Evolutionary conservation across 2,797 vertebrate genomes (phyloP).

Genomic region (Lacerta viridis): DNA sequence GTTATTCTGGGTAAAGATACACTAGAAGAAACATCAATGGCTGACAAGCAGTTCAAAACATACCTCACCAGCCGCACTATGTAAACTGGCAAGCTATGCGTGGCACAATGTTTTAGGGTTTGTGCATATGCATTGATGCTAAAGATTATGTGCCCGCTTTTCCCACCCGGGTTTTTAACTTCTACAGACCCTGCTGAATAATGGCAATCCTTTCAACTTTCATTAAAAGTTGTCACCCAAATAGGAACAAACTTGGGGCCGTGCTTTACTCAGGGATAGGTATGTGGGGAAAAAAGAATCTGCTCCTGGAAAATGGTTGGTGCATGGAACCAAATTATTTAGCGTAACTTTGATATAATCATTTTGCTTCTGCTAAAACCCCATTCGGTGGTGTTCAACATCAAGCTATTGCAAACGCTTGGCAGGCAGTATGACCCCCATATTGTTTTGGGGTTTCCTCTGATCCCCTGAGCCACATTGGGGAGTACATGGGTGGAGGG

Average conservation of each 20-base stretch:
- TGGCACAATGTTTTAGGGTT: not conserved
- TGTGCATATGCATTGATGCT: not conserved
- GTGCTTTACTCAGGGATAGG: not conserved
- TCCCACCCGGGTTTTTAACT: not conserved
- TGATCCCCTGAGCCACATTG: too few species aligned
- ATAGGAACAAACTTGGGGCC: not conserved
- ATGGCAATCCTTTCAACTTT: not conserved
- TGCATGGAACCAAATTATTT: conserved; percentile 19
- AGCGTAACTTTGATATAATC: conserved; percentile 42
- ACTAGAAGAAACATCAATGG: not conserved
- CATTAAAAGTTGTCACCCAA: not conserved
- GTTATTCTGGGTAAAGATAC: not conserved
- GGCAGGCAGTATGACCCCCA: too few species aligned
- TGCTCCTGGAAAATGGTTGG: not conserved
- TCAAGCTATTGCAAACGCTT: too few species aligned
- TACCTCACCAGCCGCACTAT: not conserved
- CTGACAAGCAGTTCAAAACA: not conserved
- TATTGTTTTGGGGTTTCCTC: too few species aligned
- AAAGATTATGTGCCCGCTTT: not conserved
- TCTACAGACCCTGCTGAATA: not conserved
- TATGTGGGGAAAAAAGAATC: not conserved
- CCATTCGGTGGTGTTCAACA: conserved; percentile 9
- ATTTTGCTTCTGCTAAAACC: not conserved
- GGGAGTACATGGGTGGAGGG: too few species aligned
- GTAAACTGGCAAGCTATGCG: not conserved